Evolutionary conservation across 2,113 vertebrate species (phyloP).

Genomic region (Syngnathus typhle): DNA sequence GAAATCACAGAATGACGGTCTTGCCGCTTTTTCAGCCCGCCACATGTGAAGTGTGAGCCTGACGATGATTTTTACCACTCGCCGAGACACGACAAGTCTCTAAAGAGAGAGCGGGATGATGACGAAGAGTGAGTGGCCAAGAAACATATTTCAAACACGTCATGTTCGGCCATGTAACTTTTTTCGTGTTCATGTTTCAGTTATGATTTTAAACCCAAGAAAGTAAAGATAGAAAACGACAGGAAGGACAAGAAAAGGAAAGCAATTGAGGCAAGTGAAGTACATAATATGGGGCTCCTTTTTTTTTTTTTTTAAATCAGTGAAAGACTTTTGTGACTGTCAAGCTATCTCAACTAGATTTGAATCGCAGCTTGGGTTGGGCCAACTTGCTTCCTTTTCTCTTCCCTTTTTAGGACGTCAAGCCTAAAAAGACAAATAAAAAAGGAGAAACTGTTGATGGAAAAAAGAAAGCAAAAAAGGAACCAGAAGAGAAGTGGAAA

Average conservation of each 20-base stretch:
- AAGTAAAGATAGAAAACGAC: slow-evolving; percentile 91
- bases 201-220: slow-evolving; percentile 89
- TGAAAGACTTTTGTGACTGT: neutral
- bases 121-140: slow-evolving; percentile 82
- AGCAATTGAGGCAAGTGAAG: slow-evolving; percentile 66
- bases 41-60: slow-evolving; percentile 85
- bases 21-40: slow-evolving; percentile 68
- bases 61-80: slow-evolving; percentile 78
- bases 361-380: neutral
- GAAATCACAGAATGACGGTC: neutral
- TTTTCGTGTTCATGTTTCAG: slow-evolving; percentile 63
- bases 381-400: slow-evolving; percentile 11
- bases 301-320: too few relatives aligned
- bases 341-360: neutral
- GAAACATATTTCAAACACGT: neutral
- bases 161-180: too few relatives aligned
- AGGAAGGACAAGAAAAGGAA: slow-evolving; percentile 93
- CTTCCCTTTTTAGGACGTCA: slow-evolving; percentile 68
- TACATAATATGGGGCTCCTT: neutral
- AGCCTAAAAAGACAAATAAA: slow-evolving; percentile 88
- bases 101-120: slow-evolving; percentile 87
- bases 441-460: slow-evolving; percentile 75
- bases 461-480: slow-evolving; percentile 92
- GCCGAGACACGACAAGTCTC: slow-evolving; percentile 79
- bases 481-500: slow-evolving; percentile 98